phyloP scores from a whole-genome alignment of 1,140 invertebrate genomes.

The Condylostylus longicornis region DNA sequence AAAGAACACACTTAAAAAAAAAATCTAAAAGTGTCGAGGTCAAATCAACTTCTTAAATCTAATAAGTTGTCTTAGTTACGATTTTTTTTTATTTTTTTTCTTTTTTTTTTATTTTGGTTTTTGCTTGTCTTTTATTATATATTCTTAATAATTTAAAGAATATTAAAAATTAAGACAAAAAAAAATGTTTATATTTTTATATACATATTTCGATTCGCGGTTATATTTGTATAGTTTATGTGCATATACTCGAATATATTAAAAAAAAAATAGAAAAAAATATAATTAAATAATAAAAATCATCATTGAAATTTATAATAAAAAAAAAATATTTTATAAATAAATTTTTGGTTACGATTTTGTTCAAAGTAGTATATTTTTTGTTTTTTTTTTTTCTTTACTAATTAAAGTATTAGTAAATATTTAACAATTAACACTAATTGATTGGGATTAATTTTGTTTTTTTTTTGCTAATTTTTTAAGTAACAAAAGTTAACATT shows the following conservation, averaged over 20 bases:
- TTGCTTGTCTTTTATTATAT: background rate
- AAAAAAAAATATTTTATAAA: background rate
- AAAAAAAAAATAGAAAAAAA: background rate
- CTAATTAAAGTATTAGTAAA: no score
- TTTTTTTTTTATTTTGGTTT: background rate
- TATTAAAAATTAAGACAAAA: background rate
- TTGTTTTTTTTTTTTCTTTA: no score
- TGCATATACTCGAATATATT: no score
- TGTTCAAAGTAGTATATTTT: no score
- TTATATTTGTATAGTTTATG: background rate
- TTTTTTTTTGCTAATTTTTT: no score
- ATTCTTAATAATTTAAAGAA: background rate
- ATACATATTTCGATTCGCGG: background rate
- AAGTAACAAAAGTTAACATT: no score
- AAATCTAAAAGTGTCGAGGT: no score
- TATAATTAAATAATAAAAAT: background rate
- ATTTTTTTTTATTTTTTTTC: background rate
- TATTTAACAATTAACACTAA: no score
- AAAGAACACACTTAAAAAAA: no score
- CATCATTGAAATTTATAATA: background rate
- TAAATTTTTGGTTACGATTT: no score
- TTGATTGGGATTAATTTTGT: no score
- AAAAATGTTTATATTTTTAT: background rate
- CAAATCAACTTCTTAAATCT: no score
- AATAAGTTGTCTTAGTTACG: background rate